phyloP scores from a whole-genome alignment of 2,113 vertebrate genomes.

The Nothoprocta pentlandii region DNA sequence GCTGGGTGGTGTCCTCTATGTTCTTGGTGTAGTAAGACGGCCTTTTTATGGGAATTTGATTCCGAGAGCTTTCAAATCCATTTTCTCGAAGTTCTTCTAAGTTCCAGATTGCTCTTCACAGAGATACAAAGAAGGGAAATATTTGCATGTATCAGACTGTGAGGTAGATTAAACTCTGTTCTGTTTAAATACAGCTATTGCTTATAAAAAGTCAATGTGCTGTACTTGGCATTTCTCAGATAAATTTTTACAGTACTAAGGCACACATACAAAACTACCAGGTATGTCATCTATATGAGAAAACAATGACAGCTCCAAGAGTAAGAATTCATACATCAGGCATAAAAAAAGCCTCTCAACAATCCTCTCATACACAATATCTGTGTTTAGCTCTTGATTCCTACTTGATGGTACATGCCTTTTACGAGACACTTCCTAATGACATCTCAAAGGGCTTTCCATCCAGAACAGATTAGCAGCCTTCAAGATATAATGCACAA shows the following conservation, averaged over 20 bases:
- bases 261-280: constrained; percentile 1
- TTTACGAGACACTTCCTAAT: background rate
- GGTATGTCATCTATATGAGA: constrained; percentile 30
- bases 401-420: background rate
- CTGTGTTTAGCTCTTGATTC: background rate
- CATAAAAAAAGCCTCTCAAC: constrained; percentile 21
- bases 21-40: background rate
- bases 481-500: background rate
- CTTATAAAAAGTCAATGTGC: background rate
- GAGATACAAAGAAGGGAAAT: background rate
- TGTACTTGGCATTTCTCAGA: background rate
- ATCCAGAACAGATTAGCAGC: background rate
- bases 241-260: constrained; percentile 36
- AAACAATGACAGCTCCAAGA: constrained; percentile 32
- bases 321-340: constrained; percentile 18
- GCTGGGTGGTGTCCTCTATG: background rate
- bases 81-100: constrained; percentile 27
- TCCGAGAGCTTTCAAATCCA: background rate
- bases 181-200: background rate
- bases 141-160: background rate
- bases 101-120: background rate
- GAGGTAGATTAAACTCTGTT: background rate
- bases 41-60: constrained; percentile 36
- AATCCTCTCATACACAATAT: background rate
- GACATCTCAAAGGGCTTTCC: background rate